Evolutionary conservation across 2,888 invertebrate genomes (phyloP).

Genomic region (Lycophotia porphyrea): DNA sequence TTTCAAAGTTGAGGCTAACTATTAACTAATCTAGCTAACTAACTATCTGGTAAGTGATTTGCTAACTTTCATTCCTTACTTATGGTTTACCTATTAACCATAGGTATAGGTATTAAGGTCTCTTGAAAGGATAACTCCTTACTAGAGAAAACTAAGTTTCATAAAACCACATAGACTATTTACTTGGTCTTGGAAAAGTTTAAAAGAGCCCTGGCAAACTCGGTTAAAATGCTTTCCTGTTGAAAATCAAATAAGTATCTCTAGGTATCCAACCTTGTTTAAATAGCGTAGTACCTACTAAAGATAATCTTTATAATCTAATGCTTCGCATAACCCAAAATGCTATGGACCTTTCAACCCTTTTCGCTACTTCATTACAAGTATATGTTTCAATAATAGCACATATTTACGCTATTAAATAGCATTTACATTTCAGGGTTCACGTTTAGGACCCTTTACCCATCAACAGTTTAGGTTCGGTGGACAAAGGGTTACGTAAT

Average conservation of each 20-base stretch:
- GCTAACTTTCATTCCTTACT: slow-evolving; percentile 51
- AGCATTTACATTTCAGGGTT: slow-evolving; percentile 27
- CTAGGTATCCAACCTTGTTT: not conserved
- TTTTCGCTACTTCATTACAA: slow-evolving; percentile 6
- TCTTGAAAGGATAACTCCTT: not conserved
- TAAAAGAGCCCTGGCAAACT: not conserved
- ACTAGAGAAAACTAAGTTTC: not conserved
- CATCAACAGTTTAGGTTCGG: slow-evolving; percentile 30
- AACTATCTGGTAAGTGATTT: slow-evolving; percentile 31
- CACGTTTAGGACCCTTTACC: slow-evolving; percentile 18
- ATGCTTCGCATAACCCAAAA: not conserved
- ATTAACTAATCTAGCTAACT: too few relatives aligned
- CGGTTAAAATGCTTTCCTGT: too few relatives aligned
- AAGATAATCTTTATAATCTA: slow-evolving; percentile 18
- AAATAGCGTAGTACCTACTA: not conserved
- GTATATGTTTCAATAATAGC: slow-evolving; percentile 32
- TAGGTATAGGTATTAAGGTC: not conserved
- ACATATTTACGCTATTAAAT: slow-evolving; percentile 29
- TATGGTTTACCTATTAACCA: slow-evolving; percentile 12
- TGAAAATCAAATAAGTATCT: not conserved
- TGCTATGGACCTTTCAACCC: slow-evolving; percentile 14
- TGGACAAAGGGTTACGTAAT: slow-evolving; percentile 55
- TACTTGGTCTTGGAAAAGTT: not conserved
- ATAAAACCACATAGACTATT: not conserved
- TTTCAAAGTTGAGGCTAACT: slow-evolving; percentile 29